Evolutionary conservation across 2,113 vertebrate genomes (phyloP).

Genomic region (Thamnaconus septentrionalis): DNA sequence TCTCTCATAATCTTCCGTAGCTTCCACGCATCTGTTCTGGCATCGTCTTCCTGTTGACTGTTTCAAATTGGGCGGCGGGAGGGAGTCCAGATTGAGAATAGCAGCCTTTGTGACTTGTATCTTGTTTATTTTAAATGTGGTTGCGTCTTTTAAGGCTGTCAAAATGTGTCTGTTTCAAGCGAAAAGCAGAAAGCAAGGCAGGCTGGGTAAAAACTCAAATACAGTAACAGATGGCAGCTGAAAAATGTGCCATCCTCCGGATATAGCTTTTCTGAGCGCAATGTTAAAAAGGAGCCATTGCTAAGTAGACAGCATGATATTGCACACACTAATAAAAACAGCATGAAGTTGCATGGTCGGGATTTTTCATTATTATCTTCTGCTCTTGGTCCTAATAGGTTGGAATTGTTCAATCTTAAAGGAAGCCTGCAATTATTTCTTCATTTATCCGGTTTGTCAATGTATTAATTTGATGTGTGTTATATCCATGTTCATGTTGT

Average conservation of each 20-base stretch:
- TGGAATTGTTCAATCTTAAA: no score
- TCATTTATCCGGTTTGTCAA: background rate
- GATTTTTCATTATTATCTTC: no score
- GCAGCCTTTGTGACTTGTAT: background rate
- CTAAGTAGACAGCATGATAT: no score
- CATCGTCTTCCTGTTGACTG: conserved; percentile 3
- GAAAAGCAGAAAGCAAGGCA: conserved; percentile 23
- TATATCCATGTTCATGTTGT: no score
- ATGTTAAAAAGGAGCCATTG: conserved; percentile 14
- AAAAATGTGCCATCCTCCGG: conserved; percentile 32
- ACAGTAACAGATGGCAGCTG: conserved; percentile 37
- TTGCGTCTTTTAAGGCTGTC: conserved; percentile 20
- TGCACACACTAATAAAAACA: no score
- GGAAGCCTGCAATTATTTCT: no score
- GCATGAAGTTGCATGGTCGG: no score
- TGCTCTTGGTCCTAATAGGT: no score
- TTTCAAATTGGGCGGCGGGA: no score
- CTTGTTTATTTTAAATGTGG: background rate
- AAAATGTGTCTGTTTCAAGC: conserved; percentile 8
- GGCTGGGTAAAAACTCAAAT: conserved; percentile 42
- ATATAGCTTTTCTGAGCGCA: background rate
- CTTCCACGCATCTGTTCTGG: background rate
- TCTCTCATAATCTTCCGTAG: no score
- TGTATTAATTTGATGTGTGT: conserved; percentile 4
- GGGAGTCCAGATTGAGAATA: no score